Conservation (phyloP, 1,140 invertebrate species). For the Drosophila saltans region DNA sequence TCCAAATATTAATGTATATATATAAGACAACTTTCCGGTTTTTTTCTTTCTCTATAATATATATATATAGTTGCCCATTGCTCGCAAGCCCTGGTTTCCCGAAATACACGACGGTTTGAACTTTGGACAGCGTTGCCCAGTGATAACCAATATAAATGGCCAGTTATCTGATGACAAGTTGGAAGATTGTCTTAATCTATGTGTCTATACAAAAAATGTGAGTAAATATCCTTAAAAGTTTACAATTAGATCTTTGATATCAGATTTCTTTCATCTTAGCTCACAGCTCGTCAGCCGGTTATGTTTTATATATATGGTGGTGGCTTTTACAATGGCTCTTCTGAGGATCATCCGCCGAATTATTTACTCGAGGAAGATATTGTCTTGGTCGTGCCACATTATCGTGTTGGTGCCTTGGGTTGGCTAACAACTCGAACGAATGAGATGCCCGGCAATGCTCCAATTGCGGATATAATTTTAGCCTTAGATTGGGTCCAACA, state of each 20-base stretch:
- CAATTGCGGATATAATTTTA: slow-evolving; percentile 65
- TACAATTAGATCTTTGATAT: background rate
- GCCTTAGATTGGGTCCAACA: slow-evolving; percentile 86
- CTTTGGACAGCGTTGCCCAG: slow-evolving; percentile 77
- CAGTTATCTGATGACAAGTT: slow-evolving; percentile 53
- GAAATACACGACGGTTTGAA: slow-evolving; percentile 52
- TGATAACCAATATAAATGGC: slow-evolving; percentile 61
- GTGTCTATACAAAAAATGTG: slow-evolving; percentile 79
- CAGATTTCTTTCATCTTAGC: slow-evolving; percentile 28
- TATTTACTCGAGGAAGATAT: slow-evolving; percentile 90
- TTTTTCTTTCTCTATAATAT: slow-evolving; percentile 7
- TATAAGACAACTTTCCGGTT: slow-evolving; percentile 17
- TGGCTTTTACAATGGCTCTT: slow-evolving; percentile 73
- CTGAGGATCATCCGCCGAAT: slow-evolving; percentile 88
- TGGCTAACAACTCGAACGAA: slow-evolving; percentile 83
- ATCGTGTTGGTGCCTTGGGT: slow-evolving; percentile 87
- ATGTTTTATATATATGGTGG: slow-evolving; percentile 83
- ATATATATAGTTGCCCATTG: slow-evolving; percentile 55
- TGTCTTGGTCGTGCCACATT: slow-evolving; percentile 91
- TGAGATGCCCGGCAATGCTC: slow-evolving; percentile 72
- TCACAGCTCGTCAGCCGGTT: slow-evolving; percentile 62
- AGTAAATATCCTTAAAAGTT: slow-evolving; percentile 23
- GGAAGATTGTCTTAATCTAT: slow-evolving; percentile 79
- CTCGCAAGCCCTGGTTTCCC: slow-evolving; percentile 57
- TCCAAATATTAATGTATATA: slow-evolving; percentile 23